phyloP scores from a whole-genome alignment of 2,888 invertebrate genomes.

The Volucella bombylans region DNA sequence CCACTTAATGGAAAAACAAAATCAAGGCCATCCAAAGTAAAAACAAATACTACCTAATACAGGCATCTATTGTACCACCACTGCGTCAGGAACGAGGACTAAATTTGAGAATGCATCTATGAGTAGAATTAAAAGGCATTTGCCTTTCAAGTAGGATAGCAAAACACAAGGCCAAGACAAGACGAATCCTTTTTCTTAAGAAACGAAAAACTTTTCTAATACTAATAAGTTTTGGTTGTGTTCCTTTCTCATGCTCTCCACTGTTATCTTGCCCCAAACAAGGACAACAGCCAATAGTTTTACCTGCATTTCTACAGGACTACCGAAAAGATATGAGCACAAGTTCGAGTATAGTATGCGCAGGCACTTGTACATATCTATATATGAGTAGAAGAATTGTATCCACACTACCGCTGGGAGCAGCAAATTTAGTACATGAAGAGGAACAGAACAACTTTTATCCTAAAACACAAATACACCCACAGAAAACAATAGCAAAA shows the following conservation, averaged over 20 bases:
- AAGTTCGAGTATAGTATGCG: too few species aligned
- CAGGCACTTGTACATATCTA: too few species aligned
- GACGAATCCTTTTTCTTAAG: constrained; percentile 51
- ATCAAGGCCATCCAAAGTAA: constrained; percentile 20
- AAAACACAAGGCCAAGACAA: constrained; percentile 1
- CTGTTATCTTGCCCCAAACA: constrained; percentile 44
- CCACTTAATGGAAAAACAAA: constrained; percentile 46
- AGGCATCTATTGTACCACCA: too few species aligned
- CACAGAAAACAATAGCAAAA: constrained; percentile 66
- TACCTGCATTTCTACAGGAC: constrained; percentile 66
- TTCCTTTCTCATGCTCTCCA: constrained; percentile 9
- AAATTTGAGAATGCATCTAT: constrained; percentile 22
- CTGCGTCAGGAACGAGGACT: too few species aligned
- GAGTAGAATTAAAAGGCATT: constrained; percentile 25
- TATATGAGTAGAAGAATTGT: too few species aligned
- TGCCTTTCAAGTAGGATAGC: not conserved
- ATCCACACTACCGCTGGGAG: constrained; percentile 44
- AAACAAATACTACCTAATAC: not conserved
- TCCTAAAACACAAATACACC: constrained; percentile 10
- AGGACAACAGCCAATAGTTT: constrained; percentile 64
- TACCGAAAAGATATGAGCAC: constrained; percentile 44
- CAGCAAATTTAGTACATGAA: constrained; percentile 17
- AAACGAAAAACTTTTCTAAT: constrained; percentile 64
- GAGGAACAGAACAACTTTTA: constrained; percentile 21
- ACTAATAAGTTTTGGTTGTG: constrained; percentile 61